phyloP scores from a whole-genome alignment of 2,113 vertebrate genomes.

The Phyllostomus discolor region DNA sequence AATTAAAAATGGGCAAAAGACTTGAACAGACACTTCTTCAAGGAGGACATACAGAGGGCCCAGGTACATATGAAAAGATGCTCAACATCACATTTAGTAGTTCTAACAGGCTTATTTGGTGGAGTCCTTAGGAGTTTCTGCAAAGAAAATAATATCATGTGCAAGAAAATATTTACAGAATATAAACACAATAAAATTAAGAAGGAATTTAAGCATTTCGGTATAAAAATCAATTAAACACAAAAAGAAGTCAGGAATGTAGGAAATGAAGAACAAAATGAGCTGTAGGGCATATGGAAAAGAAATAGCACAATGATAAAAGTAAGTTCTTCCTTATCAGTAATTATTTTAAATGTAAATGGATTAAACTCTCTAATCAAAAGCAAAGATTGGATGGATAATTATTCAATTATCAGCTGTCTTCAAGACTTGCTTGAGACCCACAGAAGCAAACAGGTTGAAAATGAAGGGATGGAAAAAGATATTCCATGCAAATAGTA shows the following conservation, averaged over 20 bases:
- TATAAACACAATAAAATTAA: not conserved
- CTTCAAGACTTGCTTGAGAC: not conserved
- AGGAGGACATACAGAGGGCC: no score
- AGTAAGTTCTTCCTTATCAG: not conserved
- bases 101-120: not conserved
- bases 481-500: not conserved
- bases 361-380: not conserved
- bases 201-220: not conserved
- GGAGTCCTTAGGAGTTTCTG: not conserved
- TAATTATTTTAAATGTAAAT: not conserved
- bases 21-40: no score
- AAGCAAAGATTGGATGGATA: not conserved
- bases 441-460: not conserved
- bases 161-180: not conserved
- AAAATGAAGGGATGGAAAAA: not conserved
- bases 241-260: not conserved
- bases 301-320: not conserved
- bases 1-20: no score
- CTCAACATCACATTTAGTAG: no score
- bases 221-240: not conserved
- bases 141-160: not conserved
- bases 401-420: not conserved
- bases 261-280: not conserved
- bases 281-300: not conserved
- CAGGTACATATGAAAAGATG: no score